These are phyloP conservation scores for Drosophila athabasca DNA, from an alignment of 1,140 invertebrate species.

Conservation along the genomic window DNA sequence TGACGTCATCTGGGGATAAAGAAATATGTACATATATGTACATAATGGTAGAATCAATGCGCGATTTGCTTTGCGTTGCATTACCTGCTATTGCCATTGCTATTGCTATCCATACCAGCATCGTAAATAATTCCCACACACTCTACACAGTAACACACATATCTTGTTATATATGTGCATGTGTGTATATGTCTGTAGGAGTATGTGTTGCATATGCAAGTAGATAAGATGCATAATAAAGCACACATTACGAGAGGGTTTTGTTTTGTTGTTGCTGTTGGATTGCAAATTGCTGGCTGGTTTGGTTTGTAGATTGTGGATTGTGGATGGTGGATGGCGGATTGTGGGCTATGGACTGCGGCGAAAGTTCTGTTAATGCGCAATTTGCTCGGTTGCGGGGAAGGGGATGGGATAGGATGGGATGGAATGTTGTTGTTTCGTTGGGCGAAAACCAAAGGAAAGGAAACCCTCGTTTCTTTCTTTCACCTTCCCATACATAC, in stretches of 20 bases:
- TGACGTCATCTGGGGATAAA: slow-evolving; percentile 11
- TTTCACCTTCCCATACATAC: neutral
- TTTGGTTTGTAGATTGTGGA: neutral
- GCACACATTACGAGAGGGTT: slow-evolving; percentile 18
- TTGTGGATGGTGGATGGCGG: neutral
- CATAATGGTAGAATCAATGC: slow-evolving; percentile 34
- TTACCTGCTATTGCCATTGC: neutral
- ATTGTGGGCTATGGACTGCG: neutral
- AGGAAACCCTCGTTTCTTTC: neutral
- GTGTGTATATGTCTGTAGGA: neutral
- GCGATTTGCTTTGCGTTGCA: slow-evolving; percentile 2
- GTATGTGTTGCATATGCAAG: slow-evolving; percentile 8
- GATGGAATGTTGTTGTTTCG: too few species aligned
- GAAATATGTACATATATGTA: too few species aligned
- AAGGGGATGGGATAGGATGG: neutral
- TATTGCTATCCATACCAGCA: neutral
- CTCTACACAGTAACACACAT: neutral
- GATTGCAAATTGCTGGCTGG: slow-evolving; percentile 1
- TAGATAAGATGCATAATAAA: slow-evolving; percentile 37
- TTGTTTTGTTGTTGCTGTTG: neutral
- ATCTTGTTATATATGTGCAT: neutral
- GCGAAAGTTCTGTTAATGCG: slow-evolving; percentile 19
- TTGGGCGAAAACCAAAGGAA: too few species aligned
- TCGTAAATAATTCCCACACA: slow-evolving; percentile 15
- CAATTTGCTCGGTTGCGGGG: slow-evolving; percentile 11